Evolutionary conservation across 2,113 vertebrate species (phyloP), one percentile per base, ranked within the genome.

Genomic region (Lepisosteus osseus): DNA sequence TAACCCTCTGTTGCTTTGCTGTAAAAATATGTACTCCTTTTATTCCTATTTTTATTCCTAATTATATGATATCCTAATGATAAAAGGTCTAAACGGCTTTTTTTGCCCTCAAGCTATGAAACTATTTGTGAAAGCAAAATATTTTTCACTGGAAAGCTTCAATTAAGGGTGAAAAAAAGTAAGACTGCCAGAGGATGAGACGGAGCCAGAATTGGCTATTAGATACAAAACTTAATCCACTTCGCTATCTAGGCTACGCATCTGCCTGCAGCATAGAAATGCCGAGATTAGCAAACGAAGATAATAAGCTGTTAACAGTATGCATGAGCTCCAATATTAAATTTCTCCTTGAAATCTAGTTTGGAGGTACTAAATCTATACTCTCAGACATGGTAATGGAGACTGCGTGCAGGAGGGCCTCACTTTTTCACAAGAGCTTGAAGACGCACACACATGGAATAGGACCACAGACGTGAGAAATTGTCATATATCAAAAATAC

Each of bases 51-150:
- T 77, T 72, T 73, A 72, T 64, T 67, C 73, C 74, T 79, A 79
- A 83, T 81, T 79, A 83, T 76, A 72, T 74, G 71, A 73, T 75
- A 77, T 71, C 72, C 65, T 44, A 57, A 71, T 78, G 76, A 83
- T 78, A 74, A 74, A 29, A 61, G 77, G 67, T 70, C 72, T 78
- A 78, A 80, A 78, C 71, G 57, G 72, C 65, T 64, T 73, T 74
- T 66, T 77, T 74, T 77, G 69, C 66, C 73, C 72, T 66, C 45
- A 43, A 14, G 76, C 74, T 63, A 80, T 45, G 62, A 78, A 69
- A 75, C 77, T 78, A 79, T 81, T 79, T 77, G 74, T 74, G 72
- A 78, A 79, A 67, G 65, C 68, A 67, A 77, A 77, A 82, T 74
- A 77, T 68, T 9, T 59, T 67, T 77, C 78, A 77, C 79, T 74